These are phyloP conservation scores for Battus philenor DNA, from an alignment of 1,140 invertebrate species.

Conservation along the genomic window DNA sequence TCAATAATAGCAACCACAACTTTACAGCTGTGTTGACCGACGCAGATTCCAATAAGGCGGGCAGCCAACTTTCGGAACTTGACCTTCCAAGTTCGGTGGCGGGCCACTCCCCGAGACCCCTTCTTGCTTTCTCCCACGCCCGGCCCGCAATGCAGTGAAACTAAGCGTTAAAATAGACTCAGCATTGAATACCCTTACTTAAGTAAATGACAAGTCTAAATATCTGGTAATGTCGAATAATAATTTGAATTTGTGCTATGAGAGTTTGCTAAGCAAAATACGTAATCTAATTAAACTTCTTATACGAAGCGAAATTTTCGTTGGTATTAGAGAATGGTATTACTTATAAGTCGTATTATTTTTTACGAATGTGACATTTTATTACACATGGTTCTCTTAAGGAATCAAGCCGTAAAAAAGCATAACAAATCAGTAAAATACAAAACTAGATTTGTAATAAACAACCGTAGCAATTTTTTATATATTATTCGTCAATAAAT, in stretches of 20 bases:
- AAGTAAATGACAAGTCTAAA: too few relatives aligned
- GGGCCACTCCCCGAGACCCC: constrained; percentile 20
- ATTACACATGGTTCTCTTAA: too few relatives aligned
- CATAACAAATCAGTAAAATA: too few relatives aligned
- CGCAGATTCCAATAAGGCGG: constrained; percentile 41
- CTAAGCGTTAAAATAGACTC: constrained; percentile 44
- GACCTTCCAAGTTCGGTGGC: constrained; percentile 60
- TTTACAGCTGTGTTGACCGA: constrained; percentile 28
- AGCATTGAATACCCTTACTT: constrained; percentile 16
- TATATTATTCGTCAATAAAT: too few relatives aligned
- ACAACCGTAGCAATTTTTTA: too few relatives aligned
- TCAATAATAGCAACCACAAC: constrained; percentile 24
- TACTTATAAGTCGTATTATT: neutral
- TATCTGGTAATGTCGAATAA: neutral
- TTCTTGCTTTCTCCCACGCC: constrained; percentile 27
- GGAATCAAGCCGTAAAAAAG: too few relatives aligned
- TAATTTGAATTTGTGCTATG: neutral
- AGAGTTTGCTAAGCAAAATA: neutral
- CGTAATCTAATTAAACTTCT: neutral
- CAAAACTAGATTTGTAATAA: too few relatives aligned
- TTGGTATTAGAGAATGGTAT: neutral
- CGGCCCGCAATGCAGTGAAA: constrained; percentile 63
- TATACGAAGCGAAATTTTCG: neutral
- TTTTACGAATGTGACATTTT: neutral
- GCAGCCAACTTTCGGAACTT: constrained; percentile 49